A percentile compares a stretch with the other conserved stretches of the same genome.
Conservation (phyloP, 1,140 invertebrate species). For the Drosophila orosa region DNA sequence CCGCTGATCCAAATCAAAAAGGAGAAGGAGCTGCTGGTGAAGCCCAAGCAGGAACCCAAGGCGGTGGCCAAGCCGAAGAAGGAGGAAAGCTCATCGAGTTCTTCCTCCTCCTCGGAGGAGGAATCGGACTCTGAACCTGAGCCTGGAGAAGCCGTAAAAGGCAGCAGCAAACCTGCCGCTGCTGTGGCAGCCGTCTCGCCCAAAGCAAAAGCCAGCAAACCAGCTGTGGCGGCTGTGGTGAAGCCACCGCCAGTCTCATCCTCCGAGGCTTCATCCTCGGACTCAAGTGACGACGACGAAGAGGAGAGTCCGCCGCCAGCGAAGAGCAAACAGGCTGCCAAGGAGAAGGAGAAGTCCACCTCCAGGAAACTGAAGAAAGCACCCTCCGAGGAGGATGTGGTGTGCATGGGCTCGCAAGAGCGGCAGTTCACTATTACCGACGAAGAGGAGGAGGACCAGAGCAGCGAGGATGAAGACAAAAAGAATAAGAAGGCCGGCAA, state of each 20-base stretch:
- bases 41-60: slow-evolving; percentile 10
- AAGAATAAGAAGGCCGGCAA: slow-evolving; percentile 26
- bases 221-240: neutral
- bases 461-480: slow-evolving; percentile 25
- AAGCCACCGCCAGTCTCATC: slow-evolving; percentile 42
- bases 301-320: slow-evolving; percentile 4
- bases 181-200: neutral
- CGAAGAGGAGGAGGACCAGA: slow-evolving; percentile 50
- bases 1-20: slow-evolving; percentile 30
- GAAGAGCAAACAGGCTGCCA: slow-evolving; percentile 39
- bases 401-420: slow-evolving; percentile 65
- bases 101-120: slow-evolving; percentile 59
- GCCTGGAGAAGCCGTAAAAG: slow-evolving; percentile 47
- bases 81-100: slow-evolving; percentile 55
- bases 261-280: slow-evolving; percentile 41
- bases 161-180: slow-evolving; percentile 5
- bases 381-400: slow-evolving; percentile 62
- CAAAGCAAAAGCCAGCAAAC: slow-evolving; percentile 10
- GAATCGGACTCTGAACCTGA: slow-evolving; percentile 49
- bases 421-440: slow-evolving; percentile 60
- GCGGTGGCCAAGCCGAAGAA: slow-evolving; percentile 11
- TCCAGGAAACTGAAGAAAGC: slow-evolving; percentile 41
- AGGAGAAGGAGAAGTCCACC: slow-evolving; percentile 31
- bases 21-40: slow-evolving; percentile 20
- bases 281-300: slow-evolving; percentile 31